Evolutionary conservation across 2,888 invertebrate species (phyloP).

Genomic region (Mantis religiosa): DNA sequence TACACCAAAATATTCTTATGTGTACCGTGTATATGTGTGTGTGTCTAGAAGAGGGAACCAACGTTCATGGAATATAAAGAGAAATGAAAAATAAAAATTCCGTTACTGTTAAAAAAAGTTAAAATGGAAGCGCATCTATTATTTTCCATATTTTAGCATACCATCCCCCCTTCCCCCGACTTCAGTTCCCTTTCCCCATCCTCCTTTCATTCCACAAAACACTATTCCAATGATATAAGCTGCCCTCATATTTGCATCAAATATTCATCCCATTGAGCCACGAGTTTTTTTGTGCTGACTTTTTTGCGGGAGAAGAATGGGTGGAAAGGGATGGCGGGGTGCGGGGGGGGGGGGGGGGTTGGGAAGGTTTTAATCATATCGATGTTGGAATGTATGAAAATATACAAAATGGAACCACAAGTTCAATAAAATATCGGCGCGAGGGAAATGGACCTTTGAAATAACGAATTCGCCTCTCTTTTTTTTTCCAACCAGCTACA

Average conservation of each 20-base stretch:
- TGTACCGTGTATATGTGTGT: background rate
- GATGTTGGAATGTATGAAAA: constrained; percentile 19
- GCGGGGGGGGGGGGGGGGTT: background rate
- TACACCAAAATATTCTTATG: constrained; percentile 8
- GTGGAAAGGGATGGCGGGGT: background rate
- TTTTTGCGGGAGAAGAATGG: constrained; percentile 4
- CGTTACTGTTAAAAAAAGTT: constrained; percentile 10
- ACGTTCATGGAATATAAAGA: constrained; percentile 4
- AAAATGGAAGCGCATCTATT: constrained; percentile 19
- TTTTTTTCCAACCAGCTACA: background rate
- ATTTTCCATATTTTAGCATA: constrained; percentile 19
- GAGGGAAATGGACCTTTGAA: constrained; percentile 17
- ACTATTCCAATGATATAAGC: constrained; percentile 18
- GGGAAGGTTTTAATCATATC: constrained; percentile 17
- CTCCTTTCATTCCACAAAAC: constrained; percentile 18
- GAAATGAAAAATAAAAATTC: constrained; percentile 19
- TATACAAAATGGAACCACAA: constrained; percentile 18
- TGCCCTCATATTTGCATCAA: constrained; percentile 16
- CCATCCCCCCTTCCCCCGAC: background rate
- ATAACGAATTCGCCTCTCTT: constrained; percentile 11
- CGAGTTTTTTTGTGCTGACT: constrained; percentile 12
- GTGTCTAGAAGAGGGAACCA: background rate
- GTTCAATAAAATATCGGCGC: constrained; percentile 19
- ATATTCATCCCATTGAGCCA: constrained; percentile 18
- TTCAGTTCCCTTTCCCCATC: constrained; percentile 1